Evolutionary conservation across 1,140 invertebrate genomes (phyloP).

Genomic region (Trypoxylus dichotomus): DNA sequence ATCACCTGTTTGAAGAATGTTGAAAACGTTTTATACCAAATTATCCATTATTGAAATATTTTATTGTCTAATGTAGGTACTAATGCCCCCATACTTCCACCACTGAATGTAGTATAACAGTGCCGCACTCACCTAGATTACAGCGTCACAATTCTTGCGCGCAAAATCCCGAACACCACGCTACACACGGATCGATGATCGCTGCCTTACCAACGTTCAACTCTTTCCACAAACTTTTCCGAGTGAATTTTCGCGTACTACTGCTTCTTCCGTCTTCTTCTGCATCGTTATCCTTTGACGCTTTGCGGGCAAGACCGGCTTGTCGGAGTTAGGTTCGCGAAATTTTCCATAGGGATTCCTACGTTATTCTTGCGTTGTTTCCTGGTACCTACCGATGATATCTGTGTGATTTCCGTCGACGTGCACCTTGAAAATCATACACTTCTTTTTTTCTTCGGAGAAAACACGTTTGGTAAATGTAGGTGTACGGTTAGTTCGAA

Average conservation of each 20-base stretch:
- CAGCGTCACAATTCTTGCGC: not conserved
- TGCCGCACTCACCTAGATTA: slow-evolving; percentile 11
- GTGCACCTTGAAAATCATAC: not conserved
- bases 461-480: too few species aligned
- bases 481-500: too few species aligned
- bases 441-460: too few species aligned
- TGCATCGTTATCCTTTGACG: not conserved
- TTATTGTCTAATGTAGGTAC: too few species aligned
- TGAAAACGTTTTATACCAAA: too few species aligned
- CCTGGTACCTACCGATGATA: not conserved
- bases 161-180: not conserved
- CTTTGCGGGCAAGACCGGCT: not conserved
- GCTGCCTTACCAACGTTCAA: not conserved
- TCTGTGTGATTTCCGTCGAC: not conserved
- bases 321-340: not conserved
- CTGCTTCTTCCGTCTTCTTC: not conserved
- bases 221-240: not conserved
- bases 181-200: not conserved
- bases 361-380: not conserved
- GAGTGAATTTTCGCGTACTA: not conserved
- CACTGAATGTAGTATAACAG: not conserved
- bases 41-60: too few species aligned
- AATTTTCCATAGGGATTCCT: not conserved
- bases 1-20: too few species aligned
- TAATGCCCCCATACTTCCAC: not conserved